phyloP scores from a whole-genome alignment of 2,113 vertebrate genomes.

The Cyanoderma ruficeps region DNA sequence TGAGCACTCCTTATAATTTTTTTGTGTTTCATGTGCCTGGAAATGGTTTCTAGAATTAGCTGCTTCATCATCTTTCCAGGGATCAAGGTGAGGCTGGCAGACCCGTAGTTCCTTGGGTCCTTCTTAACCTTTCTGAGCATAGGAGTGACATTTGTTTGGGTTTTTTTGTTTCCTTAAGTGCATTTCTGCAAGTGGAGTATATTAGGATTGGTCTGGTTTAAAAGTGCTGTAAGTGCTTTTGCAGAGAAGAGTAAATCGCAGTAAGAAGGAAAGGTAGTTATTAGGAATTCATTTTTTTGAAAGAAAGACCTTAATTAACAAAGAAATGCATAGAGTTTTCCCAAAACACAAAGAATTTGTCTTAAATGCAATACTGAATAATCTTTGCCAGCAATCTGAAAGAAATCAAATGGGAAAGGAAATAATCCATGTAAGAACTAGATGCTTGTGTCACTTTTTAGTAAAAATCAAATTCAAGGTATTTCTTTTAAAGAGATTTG shows the following conservation, averaged over 20 bases:
- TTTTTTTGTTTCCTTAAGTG: background rate
- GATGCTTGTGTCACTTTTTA: background rate
- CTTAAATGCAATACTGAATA: background rate
- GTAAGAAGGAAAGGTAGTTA: conserved; percentile 6
- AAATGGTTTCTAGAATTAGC: background rate
- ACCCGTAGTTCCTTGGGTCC: background rate
- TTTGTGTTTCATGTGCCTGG: background rate
- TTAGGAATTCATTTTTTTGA: conserved; percentile 42
- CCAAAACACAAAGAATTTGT: conserved; percentile 4
- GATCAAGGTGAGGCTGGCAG: background rate
- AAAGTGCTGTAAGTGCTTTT: background rate
- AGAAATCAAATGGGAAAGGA: background rate
- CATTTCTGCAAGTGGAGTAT: background rate
- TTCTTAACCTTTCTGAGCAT: background rate
- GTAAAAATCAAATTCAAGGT: background rate
- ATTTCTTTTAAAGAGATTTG: background rate
- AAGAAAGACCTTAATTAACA: conserved; percentile 47
- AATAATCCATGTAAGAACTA: background rate
- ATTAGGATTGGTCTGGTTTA: conserved; percentile 14
- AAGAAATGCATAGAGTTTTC: background rate
- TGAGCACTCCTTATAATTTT: background rate
- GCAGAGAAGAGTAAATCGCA: conserved; percentile 6
- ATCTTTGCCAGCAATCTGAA: background rate
- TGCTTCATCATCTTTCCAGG: background rate
- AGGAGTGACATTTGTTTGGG: background rate